Evolutionary conservation across 2,888 invertebrate genomes (phyloP), one percentile per base, ranked within the genome.

Genomic region (Megaustenia siamemsis): DNA sequence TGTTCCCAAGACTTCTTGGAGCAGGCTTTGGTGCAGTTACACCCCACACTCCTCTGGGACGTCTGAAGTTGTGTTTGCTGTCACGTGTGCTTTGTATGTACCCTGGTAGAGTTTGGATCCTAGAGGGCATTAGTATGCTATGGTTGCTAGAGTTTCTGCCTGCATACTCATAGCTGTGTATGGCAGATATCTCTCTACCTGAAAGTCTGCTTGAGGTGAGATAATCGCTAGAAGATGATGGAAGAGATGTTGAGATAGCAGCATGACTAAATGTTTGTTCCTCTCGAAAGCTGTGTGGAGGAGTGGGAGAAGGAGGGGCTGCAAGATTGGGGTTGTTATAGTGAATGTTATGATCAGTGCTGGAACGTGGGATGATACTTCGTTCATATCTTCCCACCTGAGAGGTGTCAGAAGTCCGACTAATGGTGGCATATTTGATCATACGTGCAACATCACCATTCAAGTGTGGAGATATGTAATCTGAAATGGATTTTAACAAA

Each of bases 281-380:
- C 66, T 84, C 84, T 49, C n/a, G 45, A 18, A 63, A 4, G 24
- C 66, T 80, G 63, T 80, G 84, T n/a, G 84, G 84, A 66, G 84
- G 84, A 4, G 84, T 84, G 43, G 84, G 84, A 4, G 84, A 84
- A n/a, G 84, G 84, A 10, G 84, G 84, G 4, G 84, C 60, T 5
- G 40, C 66, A 32, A 75, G 84, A 49, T 79, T 86, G 12, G 71
- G 45, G 40, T 68, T 63, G 28, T 60, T 79, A 53, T 86, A 86
- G 28, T 84, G 80, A 35, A 87, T 87, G 69, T 68, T 86, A 66
- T 86, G 77, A 71, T 87, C 87, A n/a, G 87, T 87, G 49, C 60
- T 82, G 73, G 87, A 87, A 35, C 87, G 84, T 8, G 87, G 86
- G n/a, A 87, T 84, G 12, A 66, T 35, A 24, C 69, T 69, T 53